Percentiles rank a stretch among this genome's conserved stretches.
These are phyloP conservation scores for Isurus oxyrinchus DNA, from an alignment of 2,113 vertebrate genomes.

Conservation along the genomic window DNA sequence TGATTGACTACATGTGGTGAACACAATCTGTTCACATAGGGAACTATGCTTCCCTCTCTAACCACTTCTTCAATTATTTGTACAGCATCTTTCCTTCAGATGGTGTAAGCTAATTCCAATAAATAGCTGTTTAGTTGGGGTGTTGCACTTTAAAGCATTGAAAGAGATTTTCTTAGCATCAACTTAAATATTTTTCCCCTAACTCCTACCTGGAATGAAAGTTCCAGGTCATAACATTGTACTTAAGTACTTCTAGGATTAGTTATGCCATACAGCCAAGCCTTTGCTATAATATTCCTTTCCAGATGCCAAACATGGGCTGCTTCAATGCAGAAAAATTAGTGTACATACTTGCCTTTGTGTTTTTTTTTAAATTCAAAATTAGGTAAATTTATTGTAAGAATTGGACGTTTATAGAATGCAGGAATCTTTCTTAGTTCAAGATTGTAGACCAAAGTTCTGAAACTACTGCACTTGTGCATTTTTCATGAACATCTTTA, in stretches of 20 bases:
- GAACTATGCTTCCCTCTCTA: neutral
- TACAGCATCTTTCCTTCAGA: neutral
- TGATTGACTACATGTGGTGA: too few species aligned
- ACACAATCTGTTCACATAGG: neutral
- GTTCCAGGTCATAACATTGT: neutral
- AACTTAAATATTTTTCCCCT: neutral
- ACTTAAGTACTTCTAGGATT: neutral
- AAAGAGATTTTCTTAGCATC: neutral
- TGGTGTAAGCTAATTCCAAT: neutral
- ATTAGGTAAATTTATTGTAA: constrained; percentile 2
- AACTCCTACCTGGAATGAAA: neutral
- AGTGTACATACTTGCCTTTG: too few species aligned
- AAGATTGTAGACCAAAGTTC: neutral
- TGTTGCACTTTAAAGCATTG: neutral
- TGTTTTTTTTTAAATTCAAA: neutral
- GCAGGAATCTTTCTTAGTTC: neutral
- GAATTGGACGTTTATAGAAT: neutral
- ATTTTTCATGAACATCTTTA: neutral
- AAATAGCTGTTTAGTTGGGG: neutral
- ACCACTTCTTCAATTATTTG: neutral
- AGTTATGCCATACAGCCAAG: neutral
- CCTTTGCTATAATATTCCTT: neutral
- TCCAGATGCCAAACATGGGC: neutral
- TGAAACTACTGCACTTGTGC: neutral
- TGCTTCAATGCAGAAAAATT: too few species aligned